These are phyloP conservation scores for Melinaea menophilus DNA, from an alignment of 2,888 invertebrate genomes.

Conservation along the genomic window DNA sequence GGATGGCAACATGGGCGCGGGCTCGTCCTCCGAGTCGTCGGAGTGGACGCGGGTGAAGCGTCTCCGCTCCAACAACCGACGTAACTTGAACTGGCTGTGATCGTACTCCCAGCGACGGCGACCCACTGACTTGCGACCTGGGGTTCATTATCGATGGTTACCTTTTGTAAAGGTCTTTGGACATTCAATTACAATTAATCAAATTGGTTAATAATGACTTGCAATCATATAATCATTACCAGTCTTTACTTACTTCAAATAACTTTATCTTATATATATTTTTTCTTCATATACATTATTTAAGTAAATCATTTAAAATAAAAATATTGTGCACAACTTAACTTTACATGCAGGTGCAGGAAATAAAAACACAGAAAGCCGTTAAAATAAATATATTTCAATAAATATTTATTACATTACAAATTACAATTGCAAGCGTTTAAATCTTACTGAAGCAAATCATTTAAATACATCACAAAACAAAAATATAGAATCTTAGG, in stretches of 20 bases:
- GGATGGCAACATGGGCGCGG: slow-evolving; percentile 71
- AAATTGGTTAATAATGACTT: no score
- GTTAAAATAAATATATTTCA: slow-evolving; percentile 63
- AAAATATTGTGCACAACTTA: slow-evolving; percentile 18
- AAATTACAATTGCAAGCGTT: slow-evolving; percentile 34
- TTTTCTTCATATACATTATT: not conserved
- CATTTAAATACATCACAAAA: slow-evolving; percentile 14
- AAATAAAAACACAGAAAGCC: slow-evolving; percentile 63
- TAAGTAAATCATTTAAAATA: slow-evolving; percentile 5
- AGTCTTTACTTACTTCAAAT: no score
- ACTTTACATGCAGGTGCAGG: slow-evolving; percentile 34
- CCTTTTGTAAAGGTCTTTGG: not conserved
- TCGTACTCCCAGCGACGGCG: slow-evolving; percentile 74
- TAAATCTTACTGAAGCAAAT: slow-evolving; percentile 40
- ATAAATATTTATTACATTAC: slow-evolving; percentile 41
- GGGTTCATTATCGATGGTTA: not conserved
- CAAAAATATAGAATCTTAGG: not conserved
- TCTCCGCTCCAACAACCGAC: slow-evolving; percentile 79
- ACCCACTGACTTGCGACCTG: slow-evolving; percentile 65
- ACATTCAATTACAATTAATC: not conserved
- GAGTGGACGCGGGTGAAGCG: slow-evolving; percentile 82
- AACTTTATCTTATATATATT: no score
- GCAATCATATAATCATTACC: no score
- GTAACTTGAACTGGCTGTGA: slow-evolving; percentile 79
- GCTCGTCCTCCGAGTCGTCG: slow-evolving; percentile 82